Base-by-base conservation (phyloP, 2,888 invertebrate genomes). In the Vandiemenella viatica region DNA sequence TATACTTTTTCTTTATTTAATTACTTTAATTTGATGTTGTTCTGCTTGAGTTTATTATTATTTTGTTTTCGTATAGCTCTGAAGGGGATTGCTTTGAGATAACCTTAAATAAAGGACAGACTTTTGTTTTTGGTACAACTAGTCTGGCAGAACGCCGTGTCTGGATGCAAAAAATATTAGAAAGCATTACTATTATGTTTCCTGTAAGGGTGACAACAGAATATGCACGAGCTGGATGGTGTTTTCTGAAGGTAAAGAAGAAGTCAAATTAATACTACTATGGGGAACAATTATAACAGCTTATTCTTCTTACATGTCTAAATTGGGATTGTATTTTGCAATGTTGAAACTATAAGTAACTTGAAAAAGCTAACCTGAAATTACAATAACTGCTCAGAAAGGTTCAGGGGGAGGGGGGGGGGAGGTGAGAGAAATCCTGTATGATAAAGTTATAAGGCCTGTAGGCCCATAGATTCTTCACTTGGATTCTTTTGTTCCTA, bases 81-180 rank as follows among this genome's bases (percentile, higher is more conserved):
- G 69, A 70, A 52, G 74, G 75, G 46, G 73, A 70, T 58, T 77
- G 78, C 63, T 79, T 80, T 58, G 78, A 79, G 65, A 56, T 80
- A 50, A 72, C 68, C 55, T 66, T 71, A 5, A 65, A 64, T 10
- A 71, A 70, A 53, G 66, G 45, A 21, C 8, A 15, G 20, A 13
- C 2, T 45, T 20, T n/a, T 50, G 65, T 71, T 70, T 48, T 55
- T 41, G 52, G 48, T 8, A 54, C 58, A 6, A 41, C 56, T 5
- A 57, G 58, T 18, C 55, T 58, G 4, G 62, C 66, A n/a, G 69
- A 69, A 52, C 59, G 74, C 60, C 59, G 71, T 47, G 63, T 77
- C 51, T 89, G 88, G 88, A 81, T 85, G 65, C 86, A 86, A 62
- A 82, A 80, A 61, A 71, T 88, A 18, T 72, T 83, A 1, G 84